Conservation (phyloP, 2,888 invertebrate species). For the Drosophila quinaria region DNA sequence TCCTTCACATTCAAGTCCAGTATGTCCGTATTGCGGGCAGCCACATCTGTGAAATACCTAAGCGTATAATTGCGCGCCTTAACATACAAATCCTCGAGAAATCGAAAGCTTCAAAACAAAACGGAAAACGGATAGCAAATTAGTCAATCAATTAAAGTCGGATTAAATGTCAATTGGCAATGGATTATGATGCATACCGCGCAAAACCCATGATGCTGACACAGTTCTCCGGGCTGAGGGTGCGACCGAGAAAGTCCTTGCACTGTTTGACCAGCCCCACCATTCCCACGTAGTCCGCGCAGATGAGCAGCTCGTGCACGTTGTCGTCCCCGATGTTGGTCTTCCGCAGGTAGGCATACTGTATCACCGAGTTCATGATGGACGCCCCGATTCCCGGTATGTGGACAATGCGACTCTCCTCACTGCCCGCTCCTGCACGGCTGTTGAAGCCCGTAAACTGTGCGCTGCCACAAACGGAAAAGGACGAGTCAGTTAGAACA, state of each 20-base stretch:
- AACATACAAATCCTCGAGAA: slow-evolving; percentile 87
- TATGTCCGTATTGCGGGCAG: slow-evolving; percentile 91
- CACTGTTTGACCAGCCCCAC: slow-evolving; percentile 93
- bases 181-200: slow-evolving; percentile 84
- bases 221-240: slow-evolving; percentile 92
- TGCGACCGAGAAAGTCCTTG: slow-evolving; percentile 90
- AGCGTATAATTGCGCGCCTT: slow-evolving; percentile 90
- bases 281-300: slow-evolving; percentile 95
- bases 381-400: slow-evolving; percentile 92
- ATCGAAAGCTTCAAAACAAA: slow-evolving; percentile 77
- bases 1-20: slow-evolving; percentile 90
- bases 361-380: slow-evolving; percentile 92
- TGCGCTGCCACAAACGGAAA: slow-evolving; percentile 58
- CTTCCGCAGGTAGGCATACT: slow-evolving; percentile 94
- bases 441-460: slow-evolving; percentile 82
- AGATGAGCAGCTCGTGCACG: slow-evolving; percentile 92
- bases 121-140: not conserved
- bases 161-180: slow-evolving; percentile 23
- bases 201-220: slow-evolving; percentile 95
- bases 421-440: slow-evolving; percentile 49
- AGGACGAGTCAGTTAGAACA: not conserved
- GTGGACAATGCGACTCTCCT: slow-evolving; percentile 89
- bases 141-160: slow-evolving; percentile 51
- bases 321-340: slow-evolving; percentile 91
- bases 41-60: slow-evolving; percentile 91